These are phyloP conservation scores for Isaurus tuberculatus DNA, from an alignment of 92 coral and sea anemone genomes.

Conservation along the genomic window DNA sequence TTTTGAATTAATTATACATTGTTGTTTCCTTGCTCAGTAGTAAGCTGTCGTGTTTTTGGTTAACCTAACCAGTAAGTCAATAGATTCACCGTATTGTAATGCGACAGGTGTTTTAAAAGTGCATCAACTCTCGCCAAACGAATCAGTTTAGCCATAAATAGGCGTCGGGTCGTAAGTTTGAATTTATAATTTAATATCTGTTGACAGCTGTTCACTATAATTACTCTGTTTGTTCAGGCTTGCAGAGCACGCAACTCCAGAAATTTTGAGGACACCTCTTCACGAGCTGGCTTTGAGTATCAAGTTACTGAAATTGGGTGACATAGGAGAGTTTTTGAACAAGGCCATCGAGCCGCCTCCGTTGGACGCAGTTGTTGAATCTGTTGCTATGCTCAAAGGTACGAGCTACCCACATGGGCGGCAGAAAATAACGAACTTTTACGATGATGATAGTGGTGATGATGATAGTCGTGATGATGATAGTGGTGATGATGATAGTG, in stretches of 20 bases:
- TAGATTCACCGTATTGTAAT: neutral
- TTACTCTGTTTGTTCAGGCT: conserved; percentile 63
- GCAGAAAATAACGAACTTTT: too few relatives aligned
- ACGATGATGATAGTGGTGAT: neutral
- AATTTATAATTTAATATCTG: too few relatives aligned
- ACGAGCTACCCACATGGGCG: neutral
- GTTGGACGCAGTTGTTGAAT: conserved; percentile 97
- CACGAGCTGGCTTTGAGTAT: conserved; percentile 96
- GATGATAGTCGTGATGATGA: neutral
- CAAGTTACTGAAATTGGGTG: conserved; percentile 92
- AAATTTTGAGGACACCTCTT: conserved; percentile 95
- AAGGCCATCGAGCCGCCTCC: conserved; percentile 99
- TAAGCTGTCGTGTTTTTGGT: neutral
- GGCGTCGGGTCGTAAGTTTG: too few relatives aligned
- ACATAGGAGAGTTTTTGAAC: conserved; percentile 91
- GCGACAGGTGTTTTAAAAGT: too few relatives aligned
- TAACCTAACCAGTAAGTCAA: neutral
- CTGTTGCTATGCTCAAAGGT: conserved; percentile 96
- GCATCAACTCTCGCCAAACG: too few relatives aligned
- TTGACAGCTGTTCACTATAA: too few relatives aligned
- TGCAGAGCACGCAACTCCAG: conserved; percentile 99
- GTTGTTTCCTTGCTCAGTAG: neutral
- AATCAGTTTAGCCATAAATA: too few relatives aligned
- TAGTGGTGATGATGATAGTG: neutral
- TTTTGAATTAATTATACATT: neutral